phyloP scores from a whole-genome alignment of 2,113 vertebrate species.

The Nycticebus coucang region DNA sequence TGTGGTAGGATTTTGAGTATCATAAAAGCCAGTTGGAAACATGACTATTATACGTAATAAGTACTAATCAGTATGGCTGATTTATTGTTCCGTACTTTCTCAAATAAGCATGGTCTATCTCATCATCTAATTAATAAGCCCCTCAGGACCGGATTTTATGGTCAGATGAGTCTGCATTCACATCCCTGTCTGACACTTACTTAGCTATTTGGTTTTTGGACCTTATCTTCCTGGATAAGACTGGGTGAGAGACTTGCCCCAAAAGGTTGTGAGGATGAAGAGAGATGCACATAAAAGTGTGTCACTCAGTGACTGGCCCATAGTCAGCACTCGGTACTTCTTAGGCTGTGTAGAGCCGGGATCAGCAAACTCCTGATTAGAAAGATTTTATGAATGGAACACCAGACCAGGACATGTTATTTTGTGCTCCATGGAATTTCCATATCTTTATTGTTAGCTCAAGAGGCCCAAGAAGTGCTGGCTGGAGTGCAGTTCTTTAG shows the following conservation, averaged over 20 bases:
- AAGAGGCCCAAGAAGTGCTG: not conserved
- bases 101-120: not conserved
- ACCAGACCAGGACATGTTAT: not conserved
- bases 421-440: not conserved
- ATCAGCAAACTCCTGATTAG: not conserved
- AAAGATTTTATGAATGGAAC: not conserved
- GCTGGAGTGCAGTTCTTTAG: not conserved
- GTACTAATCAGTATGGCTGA: not conserved
- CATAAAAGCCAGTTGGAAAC: not conserved
- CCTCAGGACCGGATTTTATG: not conserved
- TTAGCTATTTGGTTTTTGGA: not conserved
- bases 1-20: not conserved
- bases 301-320: not conserved
- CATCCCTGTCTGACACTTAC: not conserved
- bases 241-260: not conserved
- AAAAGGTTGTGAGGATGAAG: not conserved
- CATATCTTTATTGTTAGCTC: not conserved
- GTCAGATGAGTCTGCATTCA: slow-evolving; percentile 16
- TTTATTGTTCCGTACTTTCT: slow-evolving; percentile 55
- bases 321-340: not conserved
- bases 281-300: not conserved
- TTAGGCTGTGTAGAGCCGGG: not conserved
- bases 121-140: slow-evolving; percentile 27
- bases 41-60: not conserved
- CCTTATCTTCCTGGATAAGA: not conserved